Evolutionary conservation across 2,113 vertebrate genomes (phyloP), one percentile per base, ranked within the genome.

Genomic region (Notechis scutatus): DNA sequence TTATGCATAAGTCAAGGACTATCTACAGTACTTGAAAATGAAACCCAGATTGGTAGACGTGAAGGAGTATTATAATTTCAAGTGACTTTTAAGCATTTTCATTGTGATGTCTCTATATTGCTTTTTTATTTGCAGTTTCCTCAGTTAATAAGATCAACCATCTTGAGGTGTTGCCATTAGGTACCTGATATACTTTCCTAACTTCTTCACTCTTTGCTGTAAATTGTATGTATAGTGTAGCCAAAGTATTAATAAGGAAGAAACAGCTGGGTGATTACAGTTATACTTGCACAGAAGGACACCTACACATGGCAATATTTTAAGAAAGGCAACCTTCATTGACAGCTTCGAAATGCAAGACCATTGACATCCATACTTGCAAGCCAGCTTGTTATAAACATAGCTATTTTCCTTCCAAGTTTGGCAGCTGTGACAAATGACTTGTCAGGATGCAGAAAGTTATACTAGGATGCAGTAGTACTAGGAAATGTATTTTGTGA

Each of bases 351-450:
- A 81, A 54, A 42, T 92, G 87, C 21, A 87, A 6, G 87, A 92
- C 93, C 90, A 56, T 61, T 94, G 92, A 45, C 90, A 39, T 29
- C 54, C 94, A 26, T 91, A 12, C 1, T 88, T 93, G 93, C 90
- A 93, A 90, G 56, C 59, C 74, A 59, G 15, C 90, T 74, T 93
- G 90, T 90, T 93, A 42, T 89, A 92, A 81, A n/a, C 42, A 0
- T 86, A 92, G 42, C 18, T 94, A 64, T 88, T 93, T 89, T 87
- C 90, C 39, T 42, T 94, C 0, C 74, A 34, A 23, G 59, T 56
- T 92, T 90, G 55, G 92, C 92, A 87, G 39, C 81, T 92, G 56
- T 89, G 45, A 34, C 61, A 90, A 93, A 87, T 21, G 57, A 91
- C 23, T 88, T 0, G 6, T 85, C 0, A 2, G 85, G 54, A 87